A percentile compares a stretch with the other conserved stretches of the same genome.
These are phyloP conservation scores for Lepidurus apus DNA, from an alignment of 1,140 invertebrate genomes.

Conservation along the genomic window DNA sequence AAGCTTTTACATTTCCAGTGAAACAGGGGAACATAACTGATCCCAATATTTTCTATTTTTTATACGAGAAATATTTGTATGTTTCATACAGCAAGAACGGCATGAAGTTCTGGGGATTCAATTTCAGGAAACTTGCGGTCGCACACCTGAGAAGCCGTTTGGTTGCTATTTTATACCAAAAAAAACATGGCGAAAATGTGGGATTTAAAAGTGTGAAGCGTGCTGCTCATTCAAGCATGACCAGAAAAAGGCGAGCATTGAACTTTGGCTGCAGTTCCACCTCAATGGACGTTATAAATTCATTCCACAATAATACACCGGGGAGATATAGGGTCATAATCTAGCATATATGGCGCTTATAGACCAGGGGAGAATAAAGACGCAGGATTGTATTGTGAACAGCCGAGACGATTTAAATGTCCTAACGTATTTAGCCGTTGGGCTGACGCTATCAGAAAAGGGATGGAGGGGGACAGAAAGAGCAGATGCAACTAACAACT, in stretches of 20 bases:
- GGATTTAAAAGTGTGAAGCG: not conserved
- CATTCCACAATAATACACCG: not conserved
- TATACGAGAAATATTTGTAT: not conserved
- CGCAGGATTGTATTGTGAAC: not conserved
- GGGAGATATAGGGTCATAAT: not conserved
- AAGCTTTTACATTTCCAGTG: not conserved
- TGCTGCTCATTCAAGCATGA: not conserved
- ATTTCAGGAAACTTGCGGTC: slow-evolving; percentile 19
- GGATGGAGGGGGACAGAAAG: not conserved
- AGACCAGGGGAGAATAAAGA: not conserved
- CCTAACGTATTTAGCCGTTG: slow-evolving; percentile 21
- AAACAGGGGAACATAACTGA: not conserved
- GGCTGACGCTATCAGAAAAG: slow-evolving; percentile 14
- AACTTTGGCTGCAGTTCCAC: not conserved
- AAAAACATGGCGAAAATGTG: not conserved
- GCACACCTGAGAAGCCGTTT: not conserved
- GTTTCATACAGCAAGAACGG: not conserved
- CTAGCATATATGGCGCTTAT: not conserved
- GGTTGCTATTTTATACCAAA: not conserved
- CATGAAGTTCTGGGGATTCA: not conserved
- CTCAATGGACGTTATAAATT: slow-evolving; percentile 9
- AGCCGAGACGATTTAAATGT: slow-evolving; percentile 19
- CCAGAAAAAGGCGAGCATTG: not conserved
- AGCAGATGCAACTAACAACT: slow-evolving; percentile 21
- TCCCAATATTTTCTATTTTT: slow-evolving; percentile 5